phyloP scores from a whole-genome alignment of 35 echinoderm and acorn worm species.

The Chiridota heheva region DNA sequence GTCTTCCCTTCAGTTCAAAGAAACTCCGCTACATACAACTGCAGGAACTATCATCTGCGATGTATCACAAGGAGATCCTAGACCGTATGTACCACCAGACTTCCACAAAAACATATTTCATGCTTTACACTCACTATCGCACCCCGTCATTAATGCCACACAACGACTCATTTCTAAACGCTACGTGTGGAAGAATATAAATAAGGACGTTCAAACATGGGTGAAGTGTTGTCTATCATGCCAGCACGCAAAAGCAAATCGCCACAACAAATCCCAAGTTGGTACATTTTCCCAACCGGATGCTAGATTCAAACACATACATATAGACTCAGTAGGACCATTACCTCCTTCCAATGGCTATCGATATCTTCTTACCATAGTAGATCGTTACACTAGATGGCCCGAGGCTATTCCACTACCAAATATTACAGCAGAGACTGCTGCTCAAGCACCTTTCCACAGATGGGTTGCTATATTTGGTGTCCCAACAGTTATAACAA shows the following conservation, averaged over 20 bases:
- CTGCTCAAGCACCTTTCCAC: conserved; percentile 9
- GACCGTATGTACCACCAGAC: background rate
- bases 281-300: conserved; percentile 43
- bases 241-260: conserved; percentile 37
- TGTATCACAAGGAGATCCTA: background rate
- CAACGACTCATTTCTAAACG: conserved; percentile 30
- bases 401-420: conserved; percentile 22
- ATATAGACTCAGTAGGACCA: conserved; percentile 51
- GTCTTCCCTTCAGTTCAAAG: background rate
- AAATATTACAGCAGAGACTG: conserved; percentile 29
- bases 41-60: conserved; percentile 22
- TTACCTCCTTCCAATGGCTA: conserved; percentile 36
- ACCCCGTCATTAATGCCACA: conserved; percentile 21
- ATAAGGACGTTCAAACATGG: conserved; percentile 32
- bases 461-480: conserved; percentile 44
- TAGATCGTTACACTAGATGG: conserved; percentile 26
- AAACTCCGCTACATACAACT: background rate
- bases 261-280: conserved; percentile 22
- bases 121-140: conserved; percentile 25
- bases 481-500: conserved; percentile 40
- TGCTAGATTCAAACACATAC: conserved; percentile 48
- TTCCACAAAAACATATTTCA: conserved; percentile 12
- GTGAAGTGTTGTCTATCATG: conserved; percentile 3
- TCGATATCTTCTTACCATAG: conserved; percentile 35
- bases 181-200: conserved; percentile 23